Conservation (phyloP, 1,140 invertebrate genomes). For the Trinorchestia longiramus region DNA sequence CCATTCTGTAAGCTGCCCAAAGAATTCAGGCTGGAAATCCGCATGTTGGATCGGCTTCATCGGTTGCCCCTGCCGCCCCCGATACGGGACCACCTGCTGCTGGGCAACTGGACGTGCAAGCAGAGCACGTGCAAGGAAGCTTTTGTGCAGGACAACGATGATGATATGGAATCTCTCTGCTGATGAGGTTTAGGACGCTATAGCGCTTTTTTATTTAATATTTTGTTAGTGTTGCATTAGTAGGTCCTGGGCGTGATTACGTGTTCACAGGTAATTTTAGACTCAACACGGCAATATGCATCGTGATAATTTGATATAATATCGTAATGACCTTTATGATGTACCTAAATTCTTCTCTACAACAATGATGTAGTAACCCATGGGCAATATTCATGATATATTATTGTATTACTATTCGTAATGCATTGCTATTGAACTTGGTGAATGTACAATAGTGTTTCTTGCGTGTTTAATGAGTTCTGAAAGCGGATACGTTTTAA, state of each 20-base stretch:
- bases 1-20: not conserved
- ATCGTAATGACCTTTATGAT: no score
- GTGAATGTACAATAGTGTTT: no score
- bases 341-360: no score
- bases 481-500: no score
- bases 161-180: not conserved
- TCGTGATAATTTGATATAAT: no score
- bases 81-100: not conserved
- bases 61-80: slow-evolving; percentile 27
- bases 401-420: no score
- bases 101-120: slow-evolving; percentile 15
- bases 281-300: no score
- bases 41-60: slow-evolving; percentile 12
- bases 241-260: not conserved
- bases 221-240: not conserved
- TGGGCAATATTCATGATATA: no score
- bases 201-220: not conserved
- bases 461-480: no score
- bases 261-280: not conserved
- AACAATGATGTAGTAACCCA: no score
- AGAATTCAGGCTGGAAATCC: not conserved
- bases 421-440: no score
- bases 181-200: not conserved
- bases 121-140: not conserved
- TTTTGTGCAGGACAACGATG: not conserved